Evolutionary conservation across 1,140 invertebrate species (phyloP).

Genomic region (Protaetia brevitarsis): DNA sequence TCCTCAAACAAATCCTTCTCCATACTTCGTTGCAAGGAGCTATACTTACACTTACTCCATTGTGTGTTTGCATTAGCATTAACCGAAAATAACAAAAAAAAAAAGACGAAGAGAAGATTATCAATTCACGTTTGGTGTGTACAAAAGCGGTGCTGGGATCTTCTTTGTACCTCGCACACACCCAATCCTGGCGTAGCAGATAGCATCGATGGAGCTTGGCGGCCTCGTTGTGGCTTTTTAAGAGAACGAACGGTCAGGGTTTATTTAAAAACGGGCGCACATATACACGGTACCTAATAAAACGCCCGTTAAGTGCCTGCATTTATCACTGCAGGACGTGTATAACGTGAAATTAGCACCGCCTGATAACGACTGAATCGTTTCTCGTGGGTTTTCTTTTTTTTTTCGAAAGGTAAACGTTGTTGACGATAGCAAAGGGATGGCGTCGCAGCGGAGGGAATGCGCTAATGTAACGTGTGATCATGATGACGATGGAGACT

Average conservation of each 20-base stretch:
- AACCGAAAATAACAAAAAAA: background rate
- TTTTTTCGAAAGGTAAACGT: too few species aligned
- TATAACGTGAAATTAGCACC: constrained; percentile 4
- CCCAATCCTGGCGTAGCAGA: background rate
- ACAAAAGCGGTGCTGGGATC: background rate
- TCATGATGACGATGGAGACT: constrained; percentile 3
- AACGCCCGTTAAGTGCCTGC: constrained; percentile 8
- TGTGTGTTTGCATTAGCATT: background rate
- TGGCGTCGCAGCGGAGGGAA: too few species aligned
- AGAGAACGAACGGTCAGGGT: background rate
- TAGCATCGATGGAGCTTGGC: background rate
- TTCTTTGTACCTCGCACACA: background rate
- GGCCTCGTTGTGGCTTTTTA: background rate
- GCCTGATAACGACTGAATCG: constrained; percentile 1
- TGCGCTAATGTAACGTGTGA: too few species aligned
- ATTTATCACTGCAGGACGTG: constrained; percentile 7
- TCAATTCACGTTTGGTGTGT: constrained; percentile 7
- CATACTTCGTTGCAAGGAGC: too few species aligned
- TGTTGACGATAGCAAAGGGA: too few species aligned
- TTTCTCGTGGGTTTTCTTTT: too few species aligned
- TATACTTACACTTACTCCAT: too few species aligned
- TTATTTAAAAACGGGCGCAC: background rate
- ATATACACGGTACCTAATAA: background rate
- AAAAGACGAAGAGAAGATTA: background rate
- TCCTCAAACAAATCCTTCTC: too few species aligned